A percentile compares a stretch with the other conserved stretches of the same genome.
These are phyloP conservation scores for Parauchenoglanis punctatus DNA, from an alignment of 2,797 vertebrate genomes.

Conservation along the genomic window DNA sequence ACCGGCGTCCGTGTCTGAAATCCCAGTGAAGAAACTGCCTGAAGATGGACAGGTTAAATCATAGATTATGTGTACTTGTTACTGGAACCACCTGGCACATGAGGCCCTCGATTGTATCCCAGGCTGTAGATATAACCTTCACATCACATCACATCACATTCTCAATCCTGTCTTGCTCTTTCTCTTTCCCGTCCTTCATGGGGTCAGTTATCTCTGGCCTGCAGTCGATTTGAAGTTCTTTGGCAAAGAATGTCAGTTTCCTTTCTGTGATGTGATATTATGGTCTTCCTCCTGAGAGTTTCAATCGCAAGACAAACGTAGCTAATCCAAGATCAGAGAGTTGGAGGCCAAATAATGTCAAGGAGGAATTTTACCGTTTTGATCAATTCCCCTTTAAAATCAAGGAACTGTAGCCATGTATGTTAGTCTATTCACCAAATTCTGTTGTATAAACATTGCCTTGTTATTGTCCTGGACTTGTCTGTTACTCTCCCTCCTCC, in stretches of 20 bases:
- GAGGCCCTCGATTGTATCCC: background rate
- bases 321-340: background rate
- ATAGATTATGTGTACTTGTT: background rate
- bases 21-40: background rate
- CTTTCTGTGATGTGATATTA: constrained; percentile 22
- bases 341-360: background rate
- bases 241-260: constrained; percentile 36
- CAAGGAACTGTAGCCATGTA: background rate
- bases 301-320: background rate
- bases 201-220: constrained; percentile 65
- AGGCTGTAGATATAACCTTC: constrained; percentile 53
- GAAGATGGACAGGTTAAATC: background rate
- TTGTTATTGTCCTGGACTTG: constrained; percentile 10
- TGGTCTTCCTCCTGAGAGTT: constrained; percentile 11
- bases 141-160: constrained; percentile 54
- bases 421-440: constrained; percentile 11
- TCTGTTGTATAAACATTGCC: background rate
- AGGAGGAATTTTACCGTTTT: background rate
- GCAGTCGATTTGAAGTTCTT: constrained; percentile 59
- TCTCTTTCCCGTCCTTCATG: constrained; percentile 62
- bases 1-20: constrained; percentile 52
- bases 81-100: background rate
- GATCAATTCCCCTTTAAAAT: no score
- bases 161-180: background rate
- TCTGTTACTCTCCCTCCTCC: constrained; percentile 12